Conservation (phyloP, 1,140 invertebrate species). For the Drosophila malerkotliana region DNA sequence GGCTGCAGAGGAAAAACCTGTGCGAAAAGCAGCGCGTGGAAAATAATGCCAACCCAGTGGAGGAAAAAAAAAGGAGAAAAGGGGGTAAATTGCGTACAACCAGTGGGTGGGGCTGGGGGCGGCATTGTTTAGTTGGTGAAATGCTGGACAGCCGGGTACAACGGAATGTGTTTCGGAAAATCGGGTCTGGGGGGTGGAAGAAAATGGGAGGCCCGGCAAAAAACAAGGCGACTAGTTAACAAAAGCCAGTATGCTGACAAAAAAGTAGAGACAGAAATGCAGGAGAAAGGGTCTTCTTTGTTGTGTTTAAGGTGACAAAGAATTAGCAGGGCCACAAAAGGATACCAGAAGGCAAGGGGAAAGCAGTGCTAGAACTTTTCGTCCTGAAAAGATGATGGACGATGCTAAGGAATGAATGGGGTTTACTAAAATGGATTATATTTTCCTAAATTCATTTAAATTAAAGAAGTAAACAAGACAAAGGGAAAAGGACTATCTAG, state of each 20-base stretch:
- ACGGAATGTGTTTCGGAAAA: conserved; percentile 11
- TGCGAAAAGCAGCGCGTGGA: conserved; percentile 29
- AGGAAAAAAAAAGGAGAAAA: background rate
- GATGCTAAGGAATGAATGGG: background rate
- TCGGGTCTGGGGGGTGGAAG: conserved; percentile 1
- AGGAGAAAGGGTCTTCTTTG: conserved; percentile 18
- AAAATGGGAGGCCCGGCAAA: conserved; percentile 26
- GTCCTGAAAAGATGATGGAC: conserved; percentile 20
- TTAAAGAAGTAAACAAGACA: background rate
- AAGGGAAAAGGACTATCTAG: background rate
- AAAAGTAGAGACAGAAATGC: conserved; percentile 1
- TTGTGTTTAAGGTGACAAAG: conserved; percentile 66
- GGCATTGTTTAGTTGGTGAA: conserved; percentile 45
- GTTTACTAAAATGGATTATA: background rate
- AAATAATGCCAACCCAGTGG: conserved; percentile 20
- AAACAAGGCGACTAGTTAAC: conserved; percentile 44
- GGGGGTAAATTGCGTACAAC: conserved; percentile 6
- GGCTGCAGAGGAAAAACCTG: conserved; percentile 26
- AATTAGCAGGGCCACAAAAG: conserved; percentile 64
- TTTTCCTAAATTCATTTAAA: background rate
- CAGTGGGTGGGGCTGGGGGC: background rate
- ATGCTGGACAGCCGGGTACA: conserved; percentile 49
- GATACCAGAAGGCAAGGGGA: background rate
- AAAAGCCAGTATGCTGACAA: conserved; percentile 35
- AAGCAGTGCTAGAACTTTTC: conserved; percentile 6